Evolutionary conservation across 1,140 invertebrate species (phyloP).

Genomic region (Melitaea cinxia): DNA sequence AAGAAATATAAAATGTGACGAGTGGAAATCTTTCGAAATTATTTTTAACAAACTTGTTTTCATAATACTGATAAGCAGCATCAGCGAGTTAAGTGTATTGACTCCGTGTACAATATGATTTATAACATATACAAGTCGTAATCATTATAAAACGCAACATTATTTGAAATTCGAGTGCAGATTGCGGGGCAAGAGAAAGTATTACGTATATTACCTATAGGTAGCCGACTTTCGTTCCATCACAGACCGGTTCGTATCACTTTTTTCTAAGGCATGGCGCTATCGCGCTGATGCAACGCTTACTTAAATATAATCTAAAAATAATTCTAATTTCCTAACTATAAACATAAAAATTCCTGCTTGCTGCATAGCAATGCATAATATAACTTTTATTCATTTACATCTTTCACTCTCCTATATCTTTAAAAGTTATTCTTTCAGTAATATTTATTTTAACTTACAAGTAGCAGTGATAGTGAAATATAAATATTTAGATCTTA

Average conservation of each 20-base stretch:
- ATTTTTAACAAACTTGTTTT: no score
- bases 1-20: not conserved
- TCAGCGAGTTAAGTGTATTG: not conserved
- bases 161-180: slow-evolving; percentile 39
- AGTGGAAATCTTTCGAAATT: not conserved
- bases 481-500: no score
- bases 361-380: no score
- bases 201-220: slow-evolving; percentile 53
- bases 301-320: not conserved
- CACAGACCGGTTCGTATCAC: slow-evolving; percentile 57
- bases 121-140: not conserved
- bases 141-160: not conserved
- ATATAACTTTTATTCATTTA: no score
- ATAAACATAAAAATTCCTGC: no score
- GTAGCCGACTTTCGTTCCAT: slow-evolving; percentile 62
- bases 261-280: slow-evolving; percentile 49
- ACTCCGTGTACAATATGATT: not conserved
- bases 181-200: slow-evolving; percentile 57
- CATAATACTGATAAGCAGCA: no score
- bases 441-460: no score
- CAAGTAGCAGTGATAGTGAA: no score
- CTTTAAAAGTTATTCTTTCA: no score
- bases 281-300: slow-evolving; percentile 22
- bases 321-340: no score
- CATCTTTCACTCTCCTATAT: no score